These are phyloP conservation scores for Scomber japonicus DNA, from an alignment of 2,113 vertebrate genomes.

Conservation along the genomic window DNA sequence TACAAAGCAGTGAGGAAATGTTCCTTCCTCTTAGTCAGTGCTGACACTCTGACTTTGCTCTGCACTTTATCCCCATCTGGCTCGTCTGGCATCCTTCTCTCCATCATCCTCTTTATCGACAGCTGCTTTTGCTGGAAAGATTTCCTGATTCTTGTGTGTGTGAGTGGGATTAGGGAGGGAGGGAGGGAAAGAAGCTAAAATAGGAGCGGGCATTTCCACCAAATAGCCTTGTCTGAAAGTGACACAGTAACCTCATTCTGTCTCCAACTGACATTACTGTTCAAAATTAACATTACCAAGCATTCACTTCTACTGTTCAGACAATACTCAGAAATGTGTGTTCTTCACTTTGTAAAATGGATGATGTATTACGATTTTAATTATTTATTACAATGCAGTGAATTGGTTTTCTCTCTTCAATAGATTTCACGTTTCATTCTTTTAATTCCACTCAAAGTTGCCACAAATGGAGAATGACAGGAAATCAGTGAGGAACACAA, in stretches of 20 bases:
- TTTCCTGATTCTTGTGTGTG: not conserved
- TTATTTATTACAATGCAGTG: not conserved
- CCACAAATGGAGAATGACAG: not conserved
- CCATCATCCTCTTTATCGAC: slow-evolving; percentile 7
- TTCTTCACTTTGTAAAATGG: not conserved
- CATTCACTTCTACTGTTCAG: not conserved
- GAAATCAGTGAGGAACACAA: not conserved
- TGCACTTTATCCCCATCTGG: slow-evolving; percentile 32
- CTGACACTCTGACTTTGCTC: no score
- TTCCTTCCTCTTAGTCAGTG: no score
- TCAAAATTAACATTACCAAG: not conserved
- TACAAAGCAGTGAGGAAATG: no score
- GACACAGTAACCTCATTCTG: slow-evolving; percentile 42
- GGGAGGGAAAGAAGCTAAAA: not conserved
- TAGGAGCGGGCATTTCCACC: not conserved
- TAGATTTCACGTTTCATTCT: not conserved
- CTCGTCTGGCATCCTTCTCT: not conserved
- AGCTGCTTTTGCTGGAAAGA: slow-evolving; percentile 43
- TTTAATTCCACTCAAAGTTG: not conserved
- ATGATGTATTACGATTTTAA: not conserved
- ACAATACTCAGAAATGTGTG: not conserved
- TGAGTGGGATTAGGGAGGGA: not conserved
- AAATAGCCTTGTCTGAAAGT: slow-evolving; percentile 6
- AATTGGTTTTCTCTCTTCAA: no score
- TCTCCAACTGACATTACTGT: not conserved